Evolutionary conservation across 2,888 invertebrate genomes (phyloP), one percentile per base, ranked within the genome.

Genomic region (Eumerus sabulonum): DNA sequence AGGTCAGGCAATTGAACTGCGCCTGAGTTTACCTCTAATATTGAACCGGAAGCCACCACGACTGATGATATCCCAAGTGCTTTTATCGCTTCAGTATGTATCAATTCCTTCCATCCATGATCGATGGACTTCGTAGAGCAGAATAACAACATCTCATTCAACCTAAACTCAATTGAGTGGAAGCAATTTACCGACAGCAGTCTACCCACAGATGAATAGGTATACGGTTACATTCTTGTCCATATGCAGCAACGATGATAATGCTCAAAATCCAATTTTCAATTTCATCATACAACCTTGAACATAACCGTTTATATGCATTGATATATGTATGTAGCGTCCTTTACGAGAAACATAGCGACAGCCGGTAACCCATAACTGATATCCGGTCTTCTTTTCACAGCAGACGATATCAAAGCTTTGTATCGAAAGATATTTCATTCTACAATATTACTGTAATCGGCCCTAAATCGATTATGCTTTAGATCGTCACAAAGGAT

Each of bases 401-500:
- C 27, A 27, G 7, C 27, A 27, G 7, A 27, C 2, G 13, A 14
- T 44, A 14, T n/a, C n/a, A 44, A 13, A n/a, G 17, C 18, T 27
- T 27, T 27, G 27, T 27, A 27, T 27, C 27, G 27, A 2, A 4
- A 7, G 27, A 27, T 18, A 42, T 56, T 17, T 44, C 42, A 13
- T 44, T 12, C 16, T 44, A 36, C 12, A 54, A 44, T 38, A 54
- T 54, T 53, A 42, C 53, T 54, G 36, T 53, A 64, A 64, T 64
- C 54, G 64, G 12, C 36, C 45, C 53, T 64, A 54, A 64, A 64
- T 53, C 64, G 64, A 64, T 64, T 64, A 64, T 54, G 27, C 17
- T 18, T 36, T 27, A 7, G 2, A 27, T 7, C 27, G 2, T 7
- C 27, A 27, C 44, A 51, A 53, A 51, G 51, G 63, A 63, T 63